Base-by-base conservation (phyloP, 1,140 invertebrate genomes). In the Neodiprion fabricii region DNA sequence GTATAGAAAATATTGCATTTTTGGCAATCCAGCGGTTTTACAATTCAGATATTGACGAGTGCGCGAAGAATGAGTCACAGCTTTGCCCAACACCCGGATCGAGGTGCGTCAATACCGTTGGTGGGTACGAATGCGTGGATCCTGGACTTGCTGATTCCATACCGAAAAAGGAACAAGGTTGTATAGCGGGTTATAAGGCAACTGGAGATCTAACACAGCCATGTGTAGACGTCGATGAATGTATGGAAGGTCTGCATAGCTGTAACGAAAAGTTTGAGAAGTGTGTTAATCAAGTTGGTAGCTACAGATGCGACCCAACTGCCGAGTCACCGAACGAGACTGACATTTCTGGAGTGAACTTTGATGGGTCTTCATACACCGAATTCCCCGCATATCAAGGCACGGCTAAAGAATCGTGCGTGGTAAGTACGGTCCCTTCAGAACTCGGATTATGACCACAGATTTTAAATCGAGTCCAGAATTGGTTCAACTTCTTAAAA, bases 31-130 rank as follows among this genome's bases (percentile, higher is more conserved):
- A 70, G n/a, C 23, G 12, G 17, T 61, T 66, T 66, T 72, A 12
- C 14, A n/a, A 74, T 82, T 67, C 82, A 93, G 92, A 93, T 83
- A 84, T 93, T 3, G 85, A 93, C 74, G 92, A 93, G 79, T 93
- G 92, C 79, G 48, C 67, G 1, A 81, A 86, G 66, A 1, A 75
- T n/a, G 10, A 79, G 82, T 75, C 76, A 77, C 4, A 74, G 77
- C 0, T 69, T 49, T 86, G 85, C 72, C 75, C 74, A 49, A 81
- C 85, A 9, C 79, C 79, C 9, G 83, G 82, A 66, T 84, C 89
- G 48, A 69, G 79, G 12, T 91, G 90, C 74, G 78, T 86, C 14
- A 91, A 91, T 74, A 86, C 82, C 0, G 70, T 85, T 9, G 91
- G 91, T 8, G 86, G 88, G 66, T 91, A 85, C 72, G 80, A 84